These are phyloP conservation scores for Andrena haemorrhoa DNA, from an alignment of 2,888 invertebrate species.

Conservation along the genomic window DNA sequence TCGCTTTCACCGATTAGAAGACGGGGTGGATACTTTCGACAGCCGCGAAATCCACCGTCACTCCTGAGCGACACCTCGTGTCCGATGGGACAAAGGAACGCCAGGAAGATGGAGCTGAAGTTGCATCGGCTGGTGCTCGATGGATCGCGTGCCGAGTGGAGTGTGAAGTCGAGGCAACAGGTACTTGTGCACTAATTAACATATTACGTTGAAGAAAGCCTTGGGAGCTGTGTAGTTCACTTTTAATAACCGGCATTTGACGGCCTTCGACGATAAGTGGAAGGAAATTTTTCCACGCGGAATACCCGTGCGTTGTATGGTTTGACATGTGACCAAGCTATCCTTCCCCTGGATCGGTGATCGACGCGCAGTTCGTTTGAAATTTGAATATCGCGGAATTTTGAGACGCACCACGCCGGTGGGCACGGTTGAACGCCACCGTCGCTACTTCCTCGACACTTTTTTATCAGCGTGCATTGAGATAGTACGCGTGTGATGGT, in stretches of 20 bases:
- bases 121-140: too few species aligned
- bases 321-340: neutral
- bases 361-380: neutral
- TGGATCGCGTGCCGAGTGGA: too few species aligned
- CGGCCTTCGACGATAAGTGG: neutral
- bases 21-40: slow-evolving; percentile 37
- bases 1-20: slow-evolving; percentile 63
- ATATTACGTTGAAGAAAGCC: neutral
- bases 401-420: neutral
- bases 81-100: neutral
- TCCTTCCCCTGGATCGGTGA: too few species aligned
- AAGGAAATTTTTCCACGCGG: neutral
- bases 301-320: neutral
- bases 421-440: neutral
- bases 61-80: neutral
- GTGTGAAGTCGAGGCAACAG: too few species aligned
- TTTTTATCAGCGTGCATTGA: slow-evolving; percentile 26
- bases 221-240: neutral
- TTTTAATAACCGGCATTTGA: neutral
- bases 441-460: slow-evolving; percentile 18
- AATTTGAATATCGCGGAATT: neutral
- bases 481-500: slow-evolving; percentile 51
- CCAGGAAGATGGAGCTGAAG: neutral
- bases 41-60: slow-evolving; percentile 14
- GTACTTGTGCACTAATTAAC: too few species aligned